Evolutionary conservation across 2,888 invertebrate genomes (phyloP), one percentile per base, ranked within the genome.

Genomic region (Galerucella nymphaeae): DNA sequence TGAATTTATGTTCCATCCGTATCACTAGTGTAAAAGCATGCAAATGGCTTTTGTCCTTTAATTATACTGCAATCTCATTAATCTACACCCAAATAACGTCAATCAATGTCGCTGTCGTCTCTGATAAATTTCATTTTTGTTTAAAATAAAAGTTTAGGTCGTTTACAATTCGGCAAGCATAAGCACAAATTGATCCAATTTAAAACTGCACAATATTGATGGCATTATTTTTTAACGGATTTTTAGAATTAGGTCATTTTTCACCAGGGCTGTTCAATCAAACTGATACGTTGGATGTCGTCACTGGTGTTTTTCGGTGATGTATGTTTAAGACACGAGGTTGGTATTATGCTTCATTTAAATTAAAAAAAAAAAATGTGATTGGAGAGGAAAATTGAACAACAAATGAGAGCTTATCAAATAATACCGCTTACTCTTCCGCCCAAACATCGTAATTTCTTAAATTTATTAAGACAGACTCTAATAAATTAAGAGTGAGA

Each of bases 41-140:
- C 48, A 48, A 48, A 48, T 48, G 53, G 16, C 53, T 53, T 53
- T 18, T 18, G 16, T 53, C 18, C 53, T 53, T 18, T 10, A 53
- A 53, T 53, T 53, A 53, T 53, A 18, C 16, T 53, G 53, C 30
- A 30, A 14, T 30, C 23, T 58, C 58, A 58, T 23, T 58, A 58
- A 58, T 23, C 58, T 30, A 30, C 11, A 58, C 6, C 23, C 58
- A 30, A 18, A 55, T 18, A 58, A 23, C 58, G 58, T 58, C 58
- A 58, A 58, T 58, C 58, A 58, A 58, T 30, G 30, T 30, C 58
- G 8, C 5, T 13, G 8, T 57, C 57, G 23, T 14, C 58, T 23
- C 58, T 30, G 58, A 58, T 30, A 30, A 58, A 58, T 58, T 58
- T 58, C 58, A 58, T 14, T 58, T 58, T 13, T 58, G 58, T 58